Conservation (phyloP, 2,113 vertebrate species). For the Rhea pennata region DNA sequence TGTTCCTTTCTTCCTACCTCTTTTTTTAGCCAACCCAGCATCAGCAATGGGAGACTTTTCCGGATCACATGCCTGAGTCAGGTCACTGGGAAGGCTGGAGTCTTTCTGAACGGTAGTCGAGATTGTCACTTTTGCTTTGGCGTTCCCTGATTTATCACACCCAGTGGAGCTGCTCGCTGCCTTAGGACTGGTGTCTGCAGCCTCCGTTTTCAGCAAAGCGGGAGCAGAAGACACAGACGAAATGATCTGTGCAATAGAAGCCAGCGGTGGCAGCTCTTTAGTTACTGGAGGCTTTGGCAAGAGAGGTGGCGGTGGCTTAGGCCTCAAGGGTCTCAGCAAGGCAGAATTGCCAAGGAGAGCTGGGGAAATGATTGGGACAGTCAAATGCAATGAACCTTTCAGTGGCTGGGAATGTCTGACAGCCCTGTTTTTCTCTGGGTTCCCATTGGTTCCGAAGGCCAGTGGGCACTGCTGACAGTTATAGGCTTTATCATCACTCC, state of each 20-base stretch:
- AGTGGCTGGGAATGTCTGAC: conserved; percentile 67
- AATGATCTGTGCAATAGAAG: conserved; percentile 98
- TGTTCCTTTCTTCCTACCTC: conserved; percentile 76
- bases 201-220: conserved; percentile 86
- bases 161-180: not conserved
- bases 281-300: conserved; percentile 89
- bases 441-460: conserved; percentile 62
- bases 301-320: conserved; percentile 86
- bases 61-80: conserved; percentile 11
- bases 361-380: conserved; percentile 79
- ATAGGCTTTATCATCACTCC: conserved; percentile 54
- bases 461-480: conserved; percentile 62
- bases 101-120: not conserved
- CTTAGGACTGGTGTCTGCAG: conserved; percentile 29
- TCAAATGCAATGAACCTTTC: conserved; percentile 83
- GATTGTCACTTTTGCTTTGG: conserved; percentile 63
- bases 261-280: conserved; percentile 91
- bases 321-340: conserved; percentile 81
- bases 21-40: conserved; percentile 69
- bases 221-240: conserved; percentile 92
- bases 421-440: conserved; percentile 68
- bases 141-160: conserved; percentile 62
- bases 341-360: conserved; percentile 72
- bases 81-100: conserved; percentile 32
- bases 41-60: conserved; percentile 53